Evolutionary conservation across 2,113 vertebrate genomes (phyloP).

Genomic region (Trichechus manatus): DNA sequence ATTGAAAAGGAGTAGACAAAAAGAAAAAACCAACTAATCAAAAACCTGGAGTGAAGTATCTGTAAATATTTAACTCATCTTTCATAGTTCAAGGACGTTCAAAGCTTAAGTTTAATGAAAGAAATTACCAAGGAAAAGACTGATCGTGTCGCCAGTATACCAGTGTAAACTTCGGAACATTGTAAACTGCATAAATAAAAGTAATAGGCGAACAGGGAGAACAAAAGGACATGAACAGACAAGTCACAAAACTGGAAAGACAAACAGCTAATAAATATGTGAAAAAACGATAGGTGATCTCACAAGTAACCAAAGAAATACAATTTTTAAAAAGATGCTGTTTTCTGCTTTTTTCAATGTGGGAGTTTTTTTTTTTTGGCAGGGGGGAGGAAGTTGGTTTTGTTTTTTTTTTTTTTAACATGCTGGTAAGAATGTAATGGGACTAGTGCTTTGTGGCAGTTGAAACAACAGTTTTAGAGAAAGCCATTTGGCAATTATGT

Average conservation of each 20-base stretch:
- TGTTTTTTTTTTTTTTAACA: not conserved
- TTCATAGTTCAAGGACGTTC: not conserved
- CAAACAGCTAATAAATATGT: not conserved
- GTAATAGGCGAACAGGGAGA: not conserved
- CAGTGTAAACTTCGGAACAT: not conserved
- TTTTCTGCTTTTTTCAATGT: not conserved
- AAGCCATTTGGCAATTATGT: not conserved
- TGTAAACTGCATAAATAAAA: not conserved
- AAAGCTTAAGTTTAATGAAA: not conserved
- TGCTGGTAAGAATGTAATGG: not conserved
- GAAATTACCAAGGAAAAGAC: not conserved
- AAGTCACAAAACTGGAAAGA: not conserved
- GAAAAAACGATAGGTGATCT: not conserved
- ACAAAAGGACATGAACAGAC: not conserved
- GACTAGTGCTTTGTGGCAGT: not conserved
- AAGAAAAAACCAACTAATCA: not conserved
- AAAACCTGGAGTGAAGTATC: not conserved
- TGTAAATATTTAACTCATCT: not conserved
- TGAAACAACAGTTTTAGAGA: not conserved
- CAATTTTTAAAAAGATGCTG: not conserved
- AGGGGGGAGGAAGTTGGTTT: not conserved
- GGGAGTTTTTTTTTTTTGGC: not conserved
- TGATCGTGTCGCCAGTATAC: not conserved
- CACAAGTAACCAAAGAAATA: not conserved
- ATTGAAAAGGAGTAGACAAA: not conserved